Evolutionary conservation across 2,113 vertebrate species (phyloP).

Genomic region (Pitta sordida): DNA sequence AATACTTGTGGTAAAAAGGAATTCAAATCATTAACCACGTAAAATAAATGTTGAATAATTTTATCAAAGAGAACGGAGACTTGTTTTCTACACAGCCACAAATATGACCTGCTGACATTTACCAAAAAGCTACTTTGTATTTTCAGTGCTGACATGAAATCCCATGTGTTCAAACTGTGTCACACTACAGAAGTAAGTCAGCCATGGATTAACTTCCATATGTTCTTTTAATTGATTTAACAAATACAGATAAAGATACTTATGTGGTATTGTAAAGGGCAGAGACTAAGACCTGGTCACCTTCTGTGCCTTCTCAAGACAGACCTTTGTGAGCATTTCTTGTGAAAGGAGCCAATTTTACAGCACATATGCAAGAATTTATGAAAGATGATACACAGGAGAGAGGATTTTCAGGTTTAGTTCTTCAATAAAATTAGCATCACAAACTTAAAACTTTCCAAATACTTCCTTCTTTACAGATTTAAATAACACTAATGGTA

Average conservation of each 20-base stretch:
- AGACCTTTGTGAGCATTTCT: background rate
- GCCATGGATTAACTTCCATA: slow-evolving; percentile 58
- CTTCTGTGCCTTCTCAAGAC: background rate
- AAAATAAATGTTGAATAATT: slow-evolving; percentile 24
- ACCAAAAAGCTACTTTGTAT: background rate
- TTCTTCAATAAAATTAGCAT: background rate
- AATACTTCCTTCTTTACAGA: background rate
- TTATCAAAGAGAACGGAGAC: background rate
- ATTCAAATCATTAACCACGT: background rate
- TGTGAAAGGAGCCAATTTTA: background rate
- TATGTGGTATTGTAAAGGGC: background rate
- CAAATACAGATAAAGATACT: slow-evolving; percentile 25
- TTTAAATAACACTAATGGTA: background rate
- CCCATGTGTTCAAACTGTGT: background rate
- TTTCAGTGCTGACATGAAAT: background rate
- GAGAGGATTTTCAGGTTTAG: background rate
- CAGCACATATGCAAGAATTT: background rate
- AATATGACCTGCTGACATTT: background rate
- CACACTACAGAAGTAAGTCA: slow-evolving; percentile 31
- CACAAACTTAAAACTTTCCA: background rate
- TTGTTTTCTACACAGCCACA: background rate
- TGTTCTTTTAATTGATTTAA: slow-evolving; percentile 40
- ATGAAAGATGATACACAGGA: background rate
- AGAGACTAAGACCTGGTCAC: background rate
- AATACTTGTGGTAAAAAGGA: background rate